These are phyloP conservation scores for Biston betularia DNA, from an alignment of 2,888 invertebrate species.

Conservation along the genomic window DNA sequence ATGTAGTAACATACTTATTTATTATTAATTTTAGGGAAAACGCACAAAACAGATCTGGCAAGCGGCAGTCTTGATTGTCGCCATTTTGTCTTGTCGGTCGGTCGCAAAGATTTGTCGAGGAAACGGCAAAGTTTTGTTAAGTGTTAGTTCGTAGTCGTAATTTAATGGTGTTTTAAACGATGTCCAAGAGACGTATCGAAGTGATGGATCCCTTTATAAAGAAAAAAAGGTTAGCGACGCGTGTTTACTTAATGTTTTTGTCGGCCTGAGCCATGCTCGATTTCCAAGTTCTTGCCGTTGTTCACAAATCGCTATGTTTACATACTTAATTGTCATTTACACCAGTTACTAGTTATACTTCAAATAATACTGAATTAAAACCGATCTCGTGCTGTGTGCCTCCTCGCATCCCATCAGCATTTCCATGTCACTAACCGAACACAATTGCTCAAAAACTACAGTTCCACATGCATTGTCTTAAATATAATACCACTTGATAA, in stretches of 20 bases:
- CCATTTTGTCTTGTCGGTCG: conserved; percentile 65
- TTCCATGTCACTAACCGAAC: no score
- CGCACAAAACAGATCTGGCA: not conserved
- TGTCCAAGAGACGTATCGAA: conserved; percentile 95
- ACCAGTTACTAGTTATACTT: no score
- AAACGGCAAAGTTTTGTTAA: conserved; percentile 54
- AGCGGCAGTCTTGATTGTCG: conserved; percentile 33
- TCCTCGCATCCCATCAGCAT: no score
- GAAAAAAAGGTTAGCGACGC: conserved; percentile 88
- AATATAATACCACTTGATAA: not conserved
- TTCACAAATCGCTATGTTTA: conserved; percentile 34
- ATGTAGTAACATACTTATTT: no score
- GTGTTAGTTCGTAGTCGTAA: conserved; percentile 50
- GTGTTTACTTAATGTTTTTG: conserved; percentile 41
- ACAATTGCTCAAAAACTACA: not conserved
- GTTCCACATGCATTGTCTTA: not conserved
- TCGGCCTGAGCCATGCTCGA: conserved; percentile 60
- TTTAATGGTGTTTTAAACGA: conserved; percentile 68
- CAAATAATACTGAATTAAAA: no score
- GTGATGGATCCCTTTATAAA: conserved; percentile 94
- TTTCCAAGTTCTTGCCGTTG: conserved; percentile 47
- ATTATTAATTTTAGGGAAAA: no score
- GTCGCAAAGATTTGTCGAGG: conserved; percentile 47
- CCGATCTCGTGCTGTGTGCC: no score
- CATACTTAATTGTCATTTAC: not conserved